Evolutionary conservation across 1,140 invertebrate species (phyloP).

Genomic region (Lordiphosa mommai): DNA sequence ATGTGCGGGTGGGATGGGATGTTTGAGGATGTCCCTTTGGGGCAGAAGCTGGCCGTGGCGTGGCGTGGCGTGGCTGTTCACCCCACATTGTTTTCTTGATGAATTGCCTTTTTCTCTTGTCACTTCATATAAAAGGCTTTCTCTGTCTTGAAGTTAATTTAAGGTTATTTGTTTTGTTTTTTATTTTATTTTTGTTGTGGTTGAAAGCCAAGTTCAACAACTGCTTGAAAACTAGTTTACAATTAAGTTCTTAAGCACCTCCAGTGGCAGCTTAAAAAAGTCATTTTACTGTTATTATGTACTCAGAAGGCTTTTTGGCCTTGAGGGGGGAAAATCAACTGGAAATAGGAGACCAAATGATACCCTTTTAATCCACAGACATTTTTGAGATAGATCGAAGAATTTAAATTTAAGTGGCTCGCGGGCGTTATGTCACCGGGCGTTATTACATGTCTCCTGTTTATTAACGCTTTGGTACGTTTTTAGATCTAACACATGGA

Average conservation of each 20-base stretch:
- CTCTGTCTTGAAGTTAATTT: slow-evolving; percentile 34
- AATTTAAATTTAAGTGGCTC: no score
- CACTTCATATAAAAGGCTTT: slow-evolving; percentile 39
- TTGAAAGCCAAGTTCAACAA: neutral
- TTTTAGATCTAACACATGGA: no score
- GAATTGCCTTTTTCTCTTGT: slow-evolving; percentile 70
- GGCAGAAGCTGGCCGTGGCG: neutral
- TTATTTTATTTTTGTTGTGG: slow-evolving; percentile 4
- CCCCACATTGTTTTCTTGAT: slow-evolving; percentile 38
- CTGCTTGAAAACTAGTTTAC: neutral
- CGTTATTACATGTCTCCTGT: no score
- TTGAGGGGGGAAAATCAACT: no score
- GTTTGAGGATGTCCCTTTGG: slow-evolving; percentile 3
- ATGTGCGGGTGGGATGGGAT: slow-evolving; percentile 4
- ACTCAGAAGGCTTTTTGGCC: no score
- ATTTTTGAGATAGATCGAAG: no score
- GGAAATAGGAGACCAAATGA: no score
- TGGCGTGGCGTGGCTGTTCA: slow-evolving; percentile 47
- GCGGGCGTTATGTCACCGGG: no score
- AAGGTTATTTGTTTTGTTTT: slow-evolving; percentile 9
- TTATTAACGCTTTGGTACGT: no score
- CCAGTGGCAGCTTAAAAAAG: no score
- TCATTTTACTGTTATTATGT: neutral
- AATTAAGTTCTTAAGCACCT: no score
- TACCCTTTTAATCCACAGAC: no score